Base-by-base conservation (phyloP, 2,888 invertebrate species). In the Stenodera caucasica region DNA sequence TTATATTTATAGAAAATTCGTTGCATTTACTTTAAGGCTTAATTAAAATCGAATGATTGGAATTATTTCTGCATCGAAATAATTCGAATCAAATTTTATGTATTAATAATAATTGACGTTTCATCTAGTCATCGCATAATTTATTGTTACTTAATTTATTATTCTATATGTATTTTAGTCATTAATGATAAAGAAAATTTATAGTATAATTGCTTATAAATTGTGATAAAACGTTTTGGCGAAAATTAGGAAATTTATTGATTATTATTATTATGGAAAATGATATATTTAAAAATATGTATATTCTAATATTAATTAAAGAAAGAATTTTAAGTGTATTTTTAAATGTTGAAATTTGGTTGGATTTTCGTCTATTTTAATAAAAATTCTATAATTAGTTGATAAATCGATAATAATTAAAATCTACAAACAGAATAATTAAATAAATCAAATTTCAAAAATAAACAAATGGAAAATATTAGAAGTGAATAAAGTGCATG, bases 201-300 rank as follows among this genome's bases (percentile, higher is more conserved):
- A 65, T 76, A 74, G 75, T 73, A 72, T 75, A 78, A 77, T 76
- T 77, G 78, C 78, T 78, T 79, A 73, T 68, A 45, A 45, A 77
- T 74, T 79, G 78, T 79, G 78, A 78, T 78, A 79, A 68, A 71
- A 60, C 26, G 18, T 45, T 45, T 55, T 67, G 55, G 62, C 62
- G 50, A 58, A 66, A 66, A 59, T n/a, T 35, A 52, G 56, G 53
- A 11, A 60, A 37, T 67, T 60, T 66, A 53, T 62, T 57, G 12
- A 49, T 18, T 18, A 51, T 11, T 18, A 30, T 30, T n/a, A 33
- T 30, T 51, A 55, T 14, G 12, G 26, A 15, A 11, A 53, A n/a
- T 52, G 12, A 18, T 12, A 53, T 18, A 3, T 32, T 18, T 9
- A 53, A 29, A 51, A 3, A n/a, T n/a, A n/a, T n/a, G n/a, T 30